These are phyloP conservation scores for Epinotia ramella DNA, from an alignment of 2,888 invertebrate genomes.

Conservation along the genomic window DNA sequence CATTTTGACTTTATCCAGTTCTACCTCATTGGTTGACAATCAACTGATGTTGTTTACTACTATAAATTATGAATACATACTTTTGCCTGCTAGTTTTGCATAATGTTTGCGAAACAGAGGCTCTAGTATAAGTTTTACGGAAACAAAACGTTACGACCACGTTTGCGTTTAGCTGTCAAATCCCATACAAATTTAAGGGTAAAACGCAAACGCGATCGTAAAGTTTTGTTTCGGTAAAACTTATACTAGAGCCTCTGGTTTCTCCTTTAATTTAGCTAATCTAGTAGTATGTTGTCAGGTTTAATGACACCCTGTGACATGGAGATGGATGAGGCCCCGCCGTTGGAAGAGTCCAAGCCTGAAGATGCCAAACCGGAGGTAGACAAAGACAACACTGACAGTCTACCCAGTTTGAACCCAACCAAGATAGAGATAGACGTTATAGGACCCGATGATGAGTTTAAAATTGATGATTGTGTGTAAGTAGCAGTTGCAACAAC, in stretches of 20 bases:
- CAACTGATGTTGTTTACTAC: neutral
- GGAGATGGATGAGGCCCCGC: slow-evolving; percentile 54
- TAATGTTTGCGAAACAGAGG: too few species aligned
- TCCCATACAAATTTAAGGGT: too few species aligned
- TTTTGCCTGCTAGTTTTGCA: too few species aligned
- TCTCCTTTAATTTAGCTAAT: too few species aligned
- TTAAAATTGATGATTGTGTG: slow-evolving; percentile 67
- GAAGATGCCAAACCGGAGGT: slow-evolving; percentile 33
- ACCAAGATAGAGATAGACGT: slow-evolving; percentile 62
- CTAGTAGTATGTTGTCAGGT: slow-evolving; percentile 52
- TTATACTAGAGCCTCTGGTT: too few species aligned
- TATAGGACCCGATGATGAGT: slow-evolving; percentile 74
- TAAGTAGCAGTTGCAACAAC: slow-evolving; percentile 54
- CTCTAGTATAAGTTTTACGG: too few species aligned
- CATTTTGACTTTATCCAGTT: neutral
- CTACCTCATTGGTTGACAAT: neutral
- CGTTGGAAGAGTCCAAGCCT: slow-evolving; percentile 59
- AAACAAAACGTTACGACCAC: too few species aligned
- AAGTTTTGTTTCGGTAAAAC: too few species aligned
- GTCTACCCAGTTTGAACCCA: slow-evolving; percentile 17
- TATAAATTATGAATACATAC: neutral
- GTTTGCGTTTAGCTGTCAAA: too few species aligned
- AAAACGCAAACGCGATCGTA: too few species aligned
- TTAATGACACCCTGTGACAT: slow-evolving; percentile 57
- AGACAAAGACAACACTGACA: slow-evolving; percentile 17